Evolutionary conservation across 2,113 vertebrate genomes (phyloP), one percentile per base, ranked within the genome.

Genomic region (Kryptolebias marmoratus): DNA sequence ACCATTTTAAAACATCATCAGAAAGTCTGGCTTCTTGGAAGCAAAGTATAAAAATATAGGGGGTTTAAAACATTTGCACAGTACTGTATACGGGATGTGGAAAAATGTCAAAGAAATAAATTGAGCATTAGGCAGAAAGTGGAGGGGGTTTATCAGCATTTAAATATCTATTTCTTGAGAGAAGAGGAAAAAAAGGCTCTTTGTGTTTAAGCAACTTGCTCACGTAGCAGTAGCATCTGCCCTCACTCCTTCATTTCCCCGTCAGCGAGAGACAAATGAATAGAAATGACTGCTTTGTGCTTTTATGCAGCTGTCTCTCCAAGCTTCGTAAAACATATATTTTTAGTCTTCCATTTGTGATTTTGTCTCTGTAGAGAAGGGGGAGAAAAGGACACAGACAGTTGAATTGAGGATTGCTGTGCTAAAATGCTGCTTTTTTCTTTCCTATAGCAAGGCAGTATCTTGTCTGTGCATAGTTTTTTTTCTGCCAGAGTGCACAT

Each of bases 221-320:
- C 89, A 89, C 81, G 89, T 90, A 84, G 84, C 82, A 78, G 71
- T 68, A 79, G 85, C 93, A 93, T 93, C 93, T 93, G 93, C 85
- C 39, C 85, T 83, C 73, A 77, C 78, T 81, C 77, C 77, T 82
- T 87, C 84, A 86, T 89, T 90, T 89, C 80, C 79, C 87, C 83
- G 73, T 92, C 91, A 89, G 86, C 78, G 18, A 85, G 77, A 92
- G 88, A 93, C 90, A 93, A 88, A 92, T 92, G 91, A 94, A 92
- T 92, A 88, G 88, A 92, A 90, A 92, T 88, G 78, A 87, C 83
- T 88, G 82, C 90, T 91, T 92, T 92, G 85, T 89, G 85, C 83
- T 83, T 90, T 89, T 88, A 87, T 83, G 80, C 87, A 67, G 83
- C 81, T 64, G 61, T 89, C 80, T 87, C 75, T 81, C 77, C 83